Conservation (phyloP, 2,797 vertebrate species). For the Leptoclinus maculatus region DNA sequence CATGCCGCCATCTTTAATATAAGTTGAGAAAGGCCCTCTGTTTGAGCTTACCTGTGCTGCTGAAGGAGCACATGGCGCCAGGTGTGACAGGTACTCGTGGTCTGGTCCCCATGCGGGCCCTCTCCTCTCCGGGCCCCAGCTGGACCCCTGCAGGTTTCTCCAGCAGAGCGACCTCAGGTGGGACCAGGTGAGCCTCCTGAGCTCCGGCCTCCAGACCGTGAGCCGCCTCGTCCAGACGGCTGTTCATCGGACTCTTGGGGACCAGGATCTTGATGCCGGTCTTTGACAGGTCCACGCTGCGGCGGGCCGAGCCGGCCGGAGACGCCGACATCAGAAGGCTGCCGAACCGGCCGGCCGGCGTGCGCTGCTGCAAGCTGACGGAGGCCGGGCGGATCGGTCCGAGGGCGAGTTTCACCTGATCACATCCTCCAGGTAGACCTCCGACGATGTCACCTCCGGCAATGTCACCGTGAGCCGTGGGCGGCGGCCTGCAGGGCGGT, state of each 20-base stretch:
- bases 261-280: slow-evolving; percentile 98
- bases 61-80: slow-evolving; percentile 86
- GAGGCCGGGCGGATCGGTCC: slow-evolving; percentile 57
- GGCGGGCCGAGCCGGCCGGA: slow-evolving; percentile 76
- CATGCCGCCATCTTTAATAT: no score
- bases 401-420: background rate
- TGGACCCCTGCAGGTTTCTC: slow-evolving; percentile 89
- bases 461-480: background rate
- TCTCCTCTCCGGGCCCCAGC: slow-evolving; percentile 91
- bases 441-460: background rate
- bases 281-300: slow-evolving; percentile 93
- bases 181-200: slow-evolving; percentile 90
- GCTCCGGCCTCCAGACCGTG: slow-evolving; percentile 90
- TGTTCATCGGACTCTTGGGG: slow-evolving; percentile 96
- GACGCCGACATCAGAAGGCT: background rate
- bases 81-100: slow-evolving; percentile 89
- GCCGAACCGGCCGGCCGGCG: slow-evolving; percentile 30
- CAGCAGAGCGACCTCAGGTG: slow-evolving; percentile 92
- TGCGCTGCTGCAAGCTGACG: slow-evolving; percentile 72
- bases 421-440: background rate
- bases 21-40: no score
- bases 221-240: slow-evolving; percentile 88
- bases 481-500: slow-evolving; percentile 84
- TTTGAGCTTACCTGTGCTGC: slow-evolving; percentile 85
- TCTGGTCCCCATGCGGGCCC: slow-evolving; percentile 95